Conservation (phyloP, 64 coral and sea anemone species). For the Anthopleura sola region DNA sequence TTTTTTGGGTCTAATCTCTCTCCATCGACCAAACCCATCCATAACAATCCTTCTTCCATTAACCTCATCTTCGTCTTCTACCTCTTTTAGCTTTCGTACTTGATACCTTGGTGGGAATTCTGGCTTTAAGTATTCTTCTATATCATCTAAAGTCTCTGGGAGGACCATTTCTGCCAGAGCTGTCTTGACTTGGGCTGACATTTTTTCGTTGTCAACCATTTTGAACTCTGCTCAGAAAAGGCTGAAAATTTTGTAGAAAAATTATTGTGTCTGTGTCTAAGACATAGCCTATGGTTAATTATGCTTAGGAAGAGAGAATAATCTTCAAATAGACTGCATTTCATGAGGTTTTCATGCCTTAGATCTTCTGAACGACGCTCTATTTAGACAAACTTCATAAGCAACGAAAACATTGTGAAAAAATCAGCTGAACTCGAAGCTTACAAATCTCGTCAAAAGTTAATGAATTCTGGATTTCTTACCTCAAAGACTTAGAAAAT, state of each 20-base stretch:
- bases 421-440: neutral
- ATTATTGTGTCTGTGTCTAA: too few relatives aligned
- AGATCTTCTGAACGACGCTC: too few relatives aligned
- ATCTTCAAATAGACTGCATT: neutral
- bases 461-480: neutral
- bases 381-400: neutral
- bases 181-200: neutral
- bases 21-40: constrained; percentile 90
- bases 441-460: neutral
- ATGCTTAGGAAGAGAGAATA: neutral
- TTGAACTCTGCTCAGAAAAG: neutral
- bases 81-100: neutral
- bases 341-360: too few relatives aligned
- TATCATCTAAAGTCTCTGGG: constrained; percentile 72
- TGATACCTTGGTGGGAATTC: constrained; percentile 40
- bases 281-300: too few relatives aligned
- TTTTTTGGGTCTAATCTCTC: constrained; percentile 55
- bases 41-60: constrained; percentile 64
- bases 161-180: constrained; percentile 76
- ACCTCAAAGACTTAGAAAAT: neutral
- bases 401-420: neutral
- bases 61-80: neutral
- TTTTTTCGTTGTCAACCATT: neutral
- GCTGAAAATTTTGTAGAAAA: neutral
- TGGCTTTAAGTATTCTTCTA: constrained; percentile 78